phyloP scores from a whole-genome alignment of 2,113 vertebrate species.

The Hypomesus transpacificus region DNA sequence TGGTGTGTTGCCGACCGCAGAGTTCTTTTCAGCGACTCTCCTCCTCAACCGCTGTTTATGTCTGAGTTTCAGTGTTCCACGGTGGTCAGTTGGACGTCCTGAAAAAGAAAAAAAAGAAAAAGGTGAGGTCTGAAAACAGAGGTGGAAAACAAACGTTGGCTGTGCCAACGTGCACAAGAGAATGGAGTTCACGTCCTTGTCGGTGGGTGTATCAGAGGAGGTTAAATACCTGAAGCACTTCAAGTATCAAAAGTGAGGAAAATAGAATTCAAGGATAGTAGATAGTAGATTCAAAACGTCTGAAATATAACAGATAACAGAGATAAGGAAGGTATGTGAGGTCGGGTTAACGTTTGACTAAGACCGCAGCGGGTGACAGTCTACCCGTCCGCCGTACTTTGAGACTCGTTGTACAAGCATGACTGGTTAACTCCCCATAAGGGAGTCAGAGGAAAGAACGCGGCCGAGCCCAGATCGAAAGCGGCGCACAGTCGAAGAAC shows the following conservation, averaged over 20 bases:
- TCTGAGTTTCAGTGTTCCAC: conserved; percentile 40
- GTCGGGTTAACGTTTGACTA: too few species aligned
- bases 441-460: too few species aligned
- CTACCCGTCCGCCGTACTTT: too few species aligned
- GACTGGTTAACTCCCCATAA: too few species aligned
- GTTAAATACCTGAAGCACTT: neutral
- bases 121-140: conserved; percentile 22
- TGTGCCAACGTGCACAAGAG: conserved; percentile 3
- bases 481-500: too few species aligned
- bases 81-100: neutral
- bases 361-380: too few species aligned
- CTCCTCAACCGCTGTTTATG: conserved; percentile 47
- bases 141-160: conserved; percentile 15
- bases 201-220: neutral
- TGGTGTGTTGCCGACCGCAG: neutral
- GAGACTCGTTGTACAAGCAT: neutral
- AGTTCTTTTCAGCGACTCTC: conserved; percentile 18
- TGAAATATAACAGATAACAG: too few species aligned
- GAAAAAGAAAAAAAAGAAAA: neutral
- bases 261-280: neutral
- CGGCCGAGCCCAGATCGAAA: too few species aligned
- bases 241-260: neutral
- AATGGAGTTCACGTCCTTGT: conserved; percentile 41
- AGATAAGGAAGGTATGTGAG: too few species aligned
- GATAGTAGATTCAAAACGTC: too few species aligned